These are phyloP conservation scores for Leptodactylus fuscus DNA, from an alignment of 2,113 vertebrate species.

Conservation along the genomic window DNA sequence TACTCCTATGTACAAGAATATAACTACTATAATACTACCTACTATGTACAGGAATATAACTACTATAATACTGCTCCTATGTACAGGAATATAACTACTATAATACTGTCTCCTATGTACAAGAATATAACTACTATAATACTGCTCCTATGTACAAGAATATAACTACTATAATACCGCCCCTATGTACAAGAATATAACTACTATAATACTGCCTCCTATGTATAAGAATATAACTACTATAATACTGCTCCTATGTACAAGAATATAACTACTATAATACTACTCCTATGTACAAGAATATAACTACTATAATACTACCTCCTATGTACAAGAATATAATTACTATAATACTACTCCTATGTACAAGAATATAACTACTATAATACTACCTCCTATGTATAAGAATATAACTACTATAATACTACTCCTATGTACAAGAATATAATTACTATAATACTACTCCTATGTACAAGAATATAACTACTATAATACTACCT, in stretches of 20 bases:
- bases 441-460: too few relatives aligned
- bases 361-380: conserved; percentile 1
- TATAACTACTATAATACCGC: conserved; percentile 9
- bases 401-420: conserved; percentile 5
- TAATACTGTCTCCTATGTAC: conserved; percentile 6
- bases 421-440: not conserved
- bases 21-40: conserved; percentile 8
- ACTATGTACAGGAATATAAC: not conserved
- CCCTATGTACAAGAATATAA: conserved; percentile 9
- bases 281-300: not conserved
- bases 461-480: not conserved
- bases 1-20: conserved; percentile 1
- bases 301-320: conserved; percentile 2
- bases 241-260: not conserved
- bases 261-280: conserved; percentile 17
- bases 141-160: not conserved
- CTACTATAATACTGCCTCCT: conserved; percentile 5
- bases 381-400: not conserved
- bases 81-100: conserved; percentile 10
- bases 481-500: not conserved
- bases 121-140: conserved; percentile 9
- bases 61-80: conserved; percentile 17
- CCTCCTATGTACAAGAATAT: not conserved
- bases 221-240: not conserved
- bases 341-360: not conserved